Evolutionary conservation across 2,888 invertebrate genomes (phyloP), one percentile per base, ranked within the genome.

Genomic region (Cactoblastis cactorum): DNA sequence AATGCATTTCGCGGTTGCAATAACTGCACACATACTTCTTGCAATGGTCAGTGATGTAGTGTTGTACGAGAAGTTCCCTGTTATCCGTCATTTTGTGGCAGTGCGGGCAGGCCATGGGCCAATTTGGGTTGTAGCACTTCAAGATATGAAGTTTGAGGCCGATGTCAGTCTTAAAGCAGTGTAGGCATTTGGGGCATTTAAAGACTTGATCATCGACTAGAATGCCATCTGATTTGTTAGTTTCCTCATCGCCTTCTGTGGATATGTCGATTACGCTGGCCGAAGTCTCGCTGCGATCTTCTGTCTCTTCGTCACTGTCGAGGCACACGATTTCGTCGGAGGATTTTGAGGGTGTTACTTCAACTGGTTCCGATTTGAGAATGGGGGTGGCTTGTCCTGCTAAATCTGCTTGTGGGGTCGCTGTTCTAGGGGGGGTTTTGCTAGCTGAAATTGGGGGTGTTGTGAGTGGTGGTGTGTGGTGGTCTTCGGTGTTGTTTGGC

Each of bases 261-360:
- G 79, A 74, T 1, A 76, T 55, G 39, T 75, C 72, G 9, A 78
- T 69, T 24, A 74, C 56, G 18, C 50, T 2, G 48, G 12, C 4
- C 61, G 69, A 37, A 5, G 34, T 35, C 8, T 37, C 37, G 37
- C 37, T 37, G 8, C 9, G 1, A 17, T 37, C 14, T 37, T 35
- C 12, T 8, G 28, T 11, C 1, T 87, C 89, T 0, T 88, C 89
- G 22, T 90, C 89, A 49, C 87, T 88, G 47, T 89, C 88, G 32
- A 87, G 57, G 39, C 80, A 80, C 19, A 66, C 62, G 11, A 83
- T 70, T 0, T 79, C 58, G 0, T 68, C 61, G 0, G 48, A 14
- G 1, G 8, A 39, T 11, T 53, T 60, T 0, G 34, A 34, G 0
- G 55, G 53, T 8, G 59, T 54, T 11, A 55, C 55, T 3, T 59